phyloP scores from a whole-genome alignment of 2,888 invertebrate species.

The Limnephilus lunatus region DNA sequence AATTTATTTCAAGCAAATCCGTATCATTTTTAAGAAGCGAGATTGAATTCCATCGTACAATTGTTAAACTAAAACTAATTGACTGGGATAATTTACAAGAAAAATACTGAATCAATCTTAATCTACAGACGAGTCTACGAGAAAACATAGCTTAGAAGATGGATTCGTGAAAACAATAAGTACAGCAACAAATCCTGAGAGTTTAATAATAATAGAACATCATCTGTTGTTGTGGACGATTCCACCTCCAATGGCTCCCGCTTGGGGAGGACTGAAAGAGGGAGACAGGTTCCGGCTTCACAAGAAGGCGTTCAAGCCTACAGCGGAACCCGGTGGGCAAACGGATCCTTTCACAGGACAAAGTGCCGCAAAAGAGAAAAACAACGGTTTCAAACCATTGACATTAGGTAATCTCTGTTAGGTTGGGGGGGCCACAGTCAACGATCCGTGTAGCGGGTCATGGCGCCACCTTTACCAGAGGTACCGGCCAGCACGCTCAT shows the following conservation, averaged over 20 bases:
- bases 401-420: constrained; percentile 45
- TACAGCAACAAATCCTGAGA: not conserved
- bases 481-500: constrained; percentile 57
- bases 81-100: constrained; percentile 32
- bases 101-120: constrained; percentile 30
- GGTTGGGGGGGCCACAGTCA: constrained; percentile 38
- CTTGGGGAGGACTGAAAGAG: not conserved
- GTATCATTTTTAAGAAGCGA: not conserved
- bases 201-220: not conserved
- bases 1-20: not conserved
- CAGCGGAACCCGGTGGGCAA: constrained; percentile 40
- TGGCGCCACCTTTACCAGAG: constrained; percentile 42
- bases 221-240: not conserved
- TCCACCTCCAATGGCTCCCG: constrained; percentile 16
- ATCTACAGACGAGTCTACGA: constrained; percentile 31
- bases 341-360: constrained; percentile 54
- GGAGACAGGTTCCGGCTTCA: constrained; percentile 10
- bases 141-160: constrained; percentile 32
- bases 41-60: not conserved
- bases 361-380: constrained; percentile 50
- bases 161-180: constrained; percentile 18
- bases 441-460: constrained; percentile 63
- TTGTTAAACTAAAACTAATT: constrained; percentile 27
- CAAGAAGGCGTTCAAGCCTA: constrained; percentile 51
- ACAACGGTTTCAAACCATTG: constrained; percentile 54